Conservation (phyloP, 2,888 invertebrate genomes). For the Icerya purchasi region DNA sequence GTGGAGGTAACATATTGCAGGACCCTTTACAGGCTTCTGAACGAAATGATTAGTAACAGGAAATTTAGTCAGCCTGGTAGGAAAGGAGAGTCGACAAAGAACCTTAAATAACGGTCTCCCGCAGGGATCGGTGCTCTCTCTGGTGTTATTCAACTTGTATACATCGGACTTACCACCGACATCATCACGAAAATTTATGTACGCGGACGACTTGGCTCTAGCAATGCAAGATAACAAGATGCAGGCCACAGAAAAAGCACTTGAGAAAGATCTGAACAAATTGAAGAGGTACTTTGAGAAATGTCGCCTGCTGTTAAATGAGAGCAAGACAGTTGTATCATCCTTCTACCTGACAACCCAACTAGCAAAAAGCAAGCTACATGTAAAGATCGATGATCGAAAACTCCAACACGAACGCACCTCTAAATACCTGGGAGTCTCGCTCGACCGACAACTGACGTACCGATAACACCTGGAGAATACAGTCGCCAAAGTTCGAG, state of each 20-base stretch:
- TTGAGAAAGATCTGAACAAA: neutral
- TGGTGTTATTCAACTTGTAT: neutral
- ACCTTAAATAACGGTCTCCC: neutral
- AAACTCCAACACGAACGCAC: no score
- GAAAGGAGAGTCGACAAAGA: neutral
- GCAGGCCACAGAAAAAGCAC: neutral
- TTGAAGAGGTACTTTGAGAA: neutral
- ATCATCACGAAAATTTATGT: neutral
- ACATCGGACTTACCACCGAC: neutral
- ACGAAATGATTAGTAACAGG: neutral
- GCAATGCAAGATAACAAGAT: neutral
- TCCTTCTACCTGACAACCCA: no score
- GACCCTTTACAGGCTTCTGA: neutral
- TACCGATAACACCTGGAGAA: no score
- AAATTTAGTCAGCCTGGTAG: neutral
- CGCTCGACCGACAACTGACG: no score
- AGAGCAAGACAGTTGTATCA: slow-evolving; percentile 18
- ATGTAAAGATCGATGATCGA: no score
- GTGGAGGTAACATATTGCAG: neutral
- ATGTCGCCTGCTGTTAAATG: neutral
- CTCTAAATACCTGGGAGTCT: no score
- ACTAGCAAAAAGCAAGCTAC: no score
- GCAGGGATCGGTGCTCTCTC: neutral
- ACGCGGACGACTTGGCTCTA: neutral
- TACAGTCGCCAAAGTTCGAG: no score